Percentiles rank a stretch among this genome's conserved stretches.
phyloP scores from a whole-genome alignment of 2,797 vertebrate species.

The Cyclura pinguis region DNA sequence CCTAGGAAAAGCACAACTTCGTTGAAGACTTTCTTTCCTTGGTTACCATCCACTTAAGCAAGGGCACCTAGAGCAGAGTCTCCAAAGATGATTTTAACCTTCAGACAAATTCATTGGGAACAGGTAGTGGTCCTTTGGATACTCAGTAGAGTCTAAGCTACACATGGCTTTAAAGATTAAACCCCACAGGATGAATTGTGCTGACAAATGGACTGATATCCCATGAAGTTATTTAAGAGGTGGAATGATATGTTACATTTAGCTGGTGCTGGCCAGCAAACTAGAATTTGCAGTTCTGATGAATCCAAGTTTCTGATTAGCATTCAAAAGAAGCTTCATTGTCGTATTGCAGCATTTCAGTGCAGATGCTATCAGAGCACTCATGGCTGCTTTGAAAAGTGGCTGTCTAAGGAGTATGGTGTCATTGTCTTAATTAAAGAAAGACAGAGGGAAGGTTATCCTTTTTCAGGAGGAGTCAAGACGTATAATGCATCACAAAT shows the following conservation, averaged over 20 bases:
- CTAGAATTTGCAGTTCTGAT: neutral
- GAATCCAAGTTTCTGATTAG: neutral
- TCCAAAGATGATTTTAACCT: neutral
- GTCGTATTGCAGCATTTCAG: neutral
- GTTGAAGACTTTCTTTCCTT: neutral
- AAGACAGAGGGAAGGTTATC: neutral
- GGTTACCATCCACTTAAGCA: too few relatives aligned
- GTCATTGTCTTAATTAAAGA: neutral
- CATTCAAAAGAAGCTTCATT: neutral
- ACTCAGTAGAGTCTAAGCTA: neutral
- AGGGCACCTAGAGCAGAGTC: neutral
- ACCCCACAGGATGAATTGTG: too few relatives aligned
- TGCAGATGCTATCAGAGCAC: neutral
- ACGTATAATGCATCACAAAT: neutral
- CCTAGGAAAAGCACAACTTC: neutral
- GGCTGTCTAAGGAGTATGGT: neutral
- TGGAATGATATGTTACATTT: neutral
- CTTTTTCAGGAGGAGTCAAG: neutral
- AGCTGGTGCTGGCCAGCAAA: neutral
- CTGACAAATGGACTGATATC: neutral
- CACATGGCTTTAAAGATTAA: neutral
- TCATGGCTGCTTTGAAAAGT: neutral
- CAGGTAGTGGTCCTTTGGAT: too few relatives aligned
- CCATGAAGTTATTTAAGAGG: neutral
- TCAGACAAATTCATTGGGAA: neutral